A percentile compares a stretch with the other conserved stretches of the same genome.
Evolutionary conservation across 2,888 invertebrate species (phyloP).

Genomic region (Ephialtes manifestator): DNA sequence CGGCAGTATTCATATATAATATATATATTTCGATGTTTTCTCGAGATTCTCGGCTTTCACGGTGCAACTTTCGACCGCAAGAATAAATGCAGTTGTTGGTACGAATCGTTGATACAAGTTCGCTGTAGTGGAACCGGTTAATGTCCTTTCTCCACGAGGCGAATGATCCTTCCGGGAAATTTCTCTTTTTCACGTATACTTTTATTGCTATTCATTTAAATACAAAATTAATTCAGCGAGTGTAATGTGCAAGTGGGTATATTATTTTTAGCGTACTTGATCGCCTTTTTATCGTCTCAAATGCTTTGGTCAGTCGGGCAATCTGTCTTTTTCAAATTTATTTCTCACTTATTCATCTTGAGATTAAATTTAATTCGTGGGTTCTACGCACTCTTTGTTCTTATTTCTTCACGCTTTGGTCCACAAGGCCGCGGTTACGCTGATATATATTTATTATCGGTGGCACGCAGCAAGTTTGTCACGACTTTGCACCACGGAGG

Average conservation of each 20-base stretch:
- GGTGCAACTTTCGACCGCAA: slow-evolving; percentile 16
- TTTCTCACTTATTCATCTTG: slow-evolving; percentile 18
- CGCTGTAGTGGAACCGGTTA: slow-evolving; percentile 18
- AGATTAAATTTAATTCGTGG: slow-evolving; percentile 46
- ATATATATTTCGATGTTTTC: neutral
- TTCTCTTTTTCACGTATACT: neutral
- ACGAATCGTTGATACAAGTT: slow-evolving; percentile 8
- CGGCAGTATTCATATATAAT: neutral
- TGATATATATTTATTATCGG: slow-evolving; percentile 58
- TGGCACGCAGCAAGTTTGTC: slow-evolving; percentile 31
- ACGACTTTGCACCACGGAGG: slow-evolving; percentile 48
- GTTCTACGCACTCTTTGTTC: slow-evolving; percentile 19
- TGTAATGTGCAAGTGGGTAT: slow-evolving; percentile 6
- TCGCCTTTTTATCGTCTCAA: slow-evolving; percentile 36
- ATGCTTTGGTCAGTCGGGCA: slow-evolving; percentile 3
- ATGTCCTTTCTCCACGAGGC: slow-evolving; percentile 24
- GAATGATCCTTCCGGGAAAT: slow-evolving; percentile 33
- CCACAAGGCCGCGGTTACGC: neutral
- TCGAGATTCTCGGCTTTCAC: slow-evolving; percentile 25
- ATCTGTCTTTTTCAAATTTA: slow-evolving; percentile 15
- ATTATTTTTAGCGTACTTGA: slow-evolving; percentile 33
- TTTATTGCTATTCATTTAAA: neutral
- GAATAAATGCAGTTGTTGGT: slow-evolving; percentile 1
- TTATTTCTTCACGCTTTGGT: slow-evolving; percentile 26
- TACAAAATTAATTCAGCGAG: slow-evolving; percentile 6